Percentiles rank a stretch among this genome's conserved stretches.
phyloP scores from a whole-genome alignment of 2,888 invertebrate genomes.

The Ceriagrion tenellum region DNA sequence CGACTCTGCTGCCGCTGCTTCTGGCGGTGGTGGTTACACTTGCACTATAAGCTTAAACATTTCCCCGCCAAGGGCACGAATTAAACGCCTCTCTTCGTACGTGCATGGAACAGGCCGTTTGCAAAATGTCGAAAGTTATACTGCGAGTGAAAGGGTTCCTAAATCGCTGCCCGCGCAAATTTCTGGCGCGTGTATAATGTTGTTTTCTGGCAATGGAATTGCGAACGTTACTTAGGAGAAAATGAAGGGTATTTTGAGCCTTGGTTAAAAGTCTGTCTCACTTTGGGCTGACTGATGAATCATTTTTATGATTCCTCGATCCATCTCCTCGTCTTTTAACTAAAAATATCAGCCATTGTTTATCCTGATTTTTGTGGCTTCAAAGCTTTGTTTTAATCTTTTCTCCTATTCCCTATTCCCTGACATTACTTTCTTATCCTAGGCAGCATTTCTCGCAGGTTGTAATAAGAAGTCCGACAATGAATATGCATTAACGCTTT shows the following conservation, averaged over 20 bases:
- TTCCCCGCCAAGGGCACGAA: neutral
- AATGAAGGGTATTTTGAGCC: neutral
- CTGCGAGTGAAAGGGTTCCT: neutral
- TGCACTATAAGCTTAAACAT: neutral
- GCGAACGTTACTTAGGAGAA: neutral
- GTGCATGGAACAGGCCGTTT: neutral
- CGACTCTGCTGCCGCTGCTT: neutral
- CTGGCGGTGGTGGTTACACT: neutral
- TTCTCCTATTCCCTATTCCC: neutral
- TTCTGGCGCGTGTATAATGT: neutral
- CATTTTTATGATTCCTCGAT: neutral
- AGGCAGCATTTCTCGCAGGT: too few relatives aligned
- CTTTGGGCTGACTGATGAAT: neutral
- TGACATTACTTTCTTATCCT: too few relatives aligned
- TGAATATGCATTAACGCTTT: too few relatives aligned
- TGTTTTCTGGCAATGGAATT: neutral
- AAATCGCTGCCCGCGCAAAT: neutral
- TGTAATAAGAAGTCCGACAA: too few relatives aligned
- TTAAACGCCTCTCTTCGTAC: neutral
- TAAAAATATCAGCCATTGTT: neutral
- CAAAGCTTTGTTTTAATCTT: neutral
- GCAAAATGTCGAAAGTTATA: neutral
- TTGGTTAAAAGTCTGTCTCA: neutral
- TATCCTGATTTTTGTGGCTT: neutral
- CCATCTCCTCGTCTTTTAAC: neutral